Evolutionary conservation across 2,797 vertebrate species (phyloP).

Genomic region (Halcyon smyrnensis): DNA sequence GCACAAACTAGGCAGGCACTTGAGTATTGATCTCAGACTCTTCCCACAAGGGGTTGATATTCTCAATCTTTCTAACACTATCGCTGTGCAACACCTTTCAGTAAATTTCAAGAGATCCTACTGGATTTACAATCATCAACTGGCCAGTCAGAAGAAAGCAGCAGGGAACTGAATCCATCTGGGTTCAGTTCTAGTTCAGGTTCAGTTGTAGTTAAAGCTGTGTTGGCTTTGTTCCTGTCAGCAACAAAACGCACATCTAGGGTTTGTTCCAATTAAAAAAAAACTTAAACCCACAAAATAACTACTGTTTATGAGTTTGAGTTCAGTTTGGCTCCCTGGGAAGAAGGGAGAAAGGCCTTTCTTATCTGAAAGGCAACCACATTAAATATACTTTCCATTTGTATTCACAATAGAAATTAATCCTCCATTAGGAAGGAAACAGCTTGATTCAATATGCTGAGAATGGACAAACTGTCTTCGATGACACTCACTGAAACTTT

Average conservation of each 20-base stretch:
- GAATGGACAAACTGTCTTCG: background rate
- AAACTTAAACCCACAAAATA: background rate
- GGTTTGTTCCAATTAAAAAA: background rate
- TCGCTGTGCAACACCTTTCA: background rate
- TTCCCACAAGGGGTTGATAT: background rate
- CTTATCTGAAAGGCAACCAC: background rate
- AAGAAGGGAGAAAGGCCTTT: background rate
- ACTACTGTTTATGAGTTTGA: background rate
- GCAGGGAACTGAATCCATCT: background rate
- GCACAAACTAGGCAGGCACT: background rate
- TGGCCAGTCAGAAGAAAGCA: background rate
- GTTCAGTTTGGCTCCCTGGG: background rate
- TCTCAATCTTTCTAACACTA: background rate
- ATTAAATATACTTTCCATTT: background rate
- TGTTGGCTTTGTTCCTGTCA: background rate
- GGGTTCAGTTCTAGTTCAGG: background rate
- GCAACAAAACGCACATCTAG: background rate
- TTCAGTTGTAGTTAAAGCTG: background rate
- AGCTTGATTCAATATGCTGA: background rate
- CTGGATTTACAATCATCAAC: background rate
- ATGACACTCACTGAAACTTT: background rate
- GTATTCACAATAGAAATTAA: constrained; percentile 15
- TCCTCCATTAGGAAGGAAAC: constrained; percentile 4
- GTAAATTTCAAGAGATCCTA: background rate
- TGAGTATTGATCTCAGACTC: background rate